Evolutionary conservation across 2,888 invertebrate genomes (phyloP), one percentile per base, ranked within the genome.

Genomic region (Apamea monoglypha): DNA sequence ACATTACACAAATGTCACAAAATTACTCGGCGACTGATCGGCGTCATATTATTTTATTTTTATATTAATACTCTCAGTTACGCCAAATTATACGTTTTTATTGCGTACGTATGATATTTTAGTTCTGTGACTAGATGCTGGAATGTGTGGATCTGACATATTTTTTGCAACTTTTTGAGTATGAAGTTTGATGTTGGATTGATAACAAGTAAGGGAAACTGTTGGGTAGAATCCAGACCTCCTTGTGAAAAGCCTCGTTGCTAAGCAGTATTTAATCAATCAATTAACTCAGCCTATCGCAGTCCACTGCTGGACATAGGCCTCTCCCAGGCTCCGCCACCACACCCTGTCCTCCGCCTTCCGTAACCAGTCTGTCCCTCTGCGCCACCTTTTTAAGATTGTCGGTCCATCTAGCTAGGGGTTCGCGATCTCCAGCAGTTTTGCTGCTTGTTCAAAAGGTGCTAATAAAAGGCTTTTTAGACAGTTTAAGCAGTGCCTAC

Each of bases 41-140:
- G 63, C 74, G 76, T 64, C 77, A 81, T 79, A 79, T 87, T 67
- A 80, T 85, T 78, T 82, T 88, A 89, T 88, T 88, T 88, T 88
- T 88, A 89, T 79, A 87, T 83, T 71, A 86, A 81, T 87, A 88
- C 74, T 75, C 84, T 73, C 32, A 47, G 81, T 86, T 87, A 87
- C 88, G 85, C 75, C 74, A 87, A 88, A 89, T 84, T 86, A 84
- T 78, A 77, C 67, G 79, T 82, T 86, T 88, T 88, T 87, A 84
- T 89, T 87, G 78, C 81, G 79, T 76, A 74, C 66, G 53, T 64
- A 61, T 68, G 82, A 79, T 88, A 87, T 85, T 87, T 87, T 81
- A 21, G 79, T 77, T 70, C 36, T 16, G 64, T 82, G 88, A 76
- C 80, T 83, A 66, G 64, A 0, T 21, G 25, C 71, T 83, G 88